Percentiles rank a stretch among this genome's conserved stretches.
phyloP scores from a whole-genome alignment of 2,888 invertebrate species.

The Artemia sp. region DNA sequence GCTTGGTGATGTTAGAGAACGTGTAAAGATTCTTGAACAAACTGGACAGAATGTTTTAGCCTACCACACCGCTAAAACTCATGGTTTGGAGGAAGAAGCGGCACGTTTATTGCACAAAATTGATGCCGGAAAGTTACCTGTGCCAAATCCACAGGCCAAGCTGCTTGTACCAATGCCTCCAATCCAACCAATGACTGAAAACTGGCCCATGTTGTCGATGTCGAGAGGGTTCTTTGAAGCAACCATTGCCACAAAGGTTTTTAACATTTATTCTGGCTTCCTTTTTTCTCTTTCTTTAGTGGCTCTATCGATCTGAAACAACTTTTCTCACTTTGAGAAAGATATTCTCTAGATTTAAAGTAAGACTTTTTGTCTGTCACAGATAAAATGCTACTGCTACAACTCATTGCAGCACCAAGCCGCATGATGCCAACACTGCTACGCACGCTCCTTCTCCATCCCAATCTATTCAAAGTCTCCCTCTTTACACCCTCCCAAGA shows the following conservation, averaged over 20 bases:
- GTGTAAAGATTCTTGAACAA: constrained; percentile 58
- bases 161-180: constrained; percentile 75
- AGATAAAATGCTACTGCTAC: too few species aligned
- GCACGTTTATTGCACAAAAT: constrained; percentile 48
- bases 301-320: too few species aligned
- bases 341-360: too few species aligned
- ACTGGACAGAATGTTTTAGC: constrained; percentile 45
- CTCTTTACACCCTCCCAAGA: too few species aligned
- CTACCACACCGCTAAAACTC: constrained; percentile 82
- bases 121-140: constrained; percentile 46
- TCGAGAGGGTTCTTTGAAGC: constrained; percentile 46
- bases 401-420: too few species aligned
- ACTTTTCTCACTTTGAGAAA: too few species aligned
- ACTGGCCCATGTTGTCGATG: constrained; percentile 91
- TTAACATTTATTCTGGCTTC: background rate
- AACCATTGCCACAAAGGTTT: background rate
- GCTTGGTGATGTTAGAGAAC: constrained; percentile 76
- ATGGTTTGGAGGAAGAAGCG: constrained; percentile 66
- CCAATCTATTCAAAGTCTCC: too few species aligned
- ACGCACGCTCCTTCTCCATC: too few species aligned
- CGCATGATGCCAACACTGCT: too few species aligned
- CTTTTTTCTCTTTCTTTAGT: too few species aligned
- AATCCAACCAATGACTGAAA: constrained; percentile 71
- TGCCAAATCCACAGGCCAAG: constrained; percentile 52
- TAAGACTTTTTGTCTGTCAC: too few species aligned